Evolutionary conservation across 2,888 invertebrate species (phyloP).

Genomic region (Nomada hirtipes): DNA sequence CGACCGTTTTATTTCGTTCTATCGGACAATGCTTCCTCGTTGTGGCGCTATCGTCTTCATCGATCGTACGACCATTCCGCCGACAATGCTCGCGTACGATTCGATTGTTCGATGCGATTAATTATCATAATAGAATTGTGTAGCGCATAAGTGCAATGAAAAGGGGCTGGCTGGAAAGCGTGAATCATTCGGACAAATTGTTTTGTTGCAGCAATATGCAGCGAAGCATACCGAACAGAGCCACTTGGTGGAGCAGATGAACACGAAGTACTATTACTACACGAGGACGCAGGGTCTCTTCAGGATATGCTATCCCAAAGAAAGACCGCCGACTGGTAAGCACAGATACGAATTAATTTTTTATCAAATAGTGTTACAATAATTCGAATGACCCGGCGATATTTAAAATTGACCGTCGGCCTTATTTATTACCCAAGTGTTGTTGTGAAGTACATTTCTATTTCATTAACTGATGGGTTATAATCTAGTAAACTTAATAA

Average conservation of each 20-base stretch:
- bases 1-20: slow-evolving; percentile 29
- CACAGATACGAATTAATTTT: not conserved
- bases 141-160: not conserved
- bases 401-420: not conserved
- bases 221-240: slow-evolving; percentile 90
- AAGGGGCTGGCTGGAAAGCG: slow-evolving; percentile 6
- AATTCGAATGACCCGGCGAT: not conserved
- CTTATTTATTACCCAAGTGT: too few species aligned
- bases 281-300: slow-evolving; percentile 97
- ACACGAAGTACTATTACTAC: slow-evolving; percentile 94
- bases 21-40: slow-evolving; percentile 21
- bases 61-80: not conserved
- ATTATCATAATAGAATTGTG: slow-evolving; percentile 5
- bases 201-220: slow-evolving; percentile 88
- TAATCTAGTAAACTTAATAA: too few species aligned
- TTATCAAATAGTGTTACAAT: not conserved
- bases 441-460: too few species aligned
- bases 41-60: slow-evolving; percentile 31
- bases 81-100: not conserved
- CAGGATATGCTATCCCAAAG: slow-evolving; percentile 97
- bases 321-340: slow-evolving; percentile 93
- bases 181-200: slow-evolving; percentile 48
- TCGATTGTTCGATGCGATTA: slow-evolving; percentile 8
- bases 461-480: too few species aligned
- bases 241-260: slow-evolving; percentile 91